Conservation (phyloP, 2,113 vertebrate species). For the Symphodus melops region DNA sequence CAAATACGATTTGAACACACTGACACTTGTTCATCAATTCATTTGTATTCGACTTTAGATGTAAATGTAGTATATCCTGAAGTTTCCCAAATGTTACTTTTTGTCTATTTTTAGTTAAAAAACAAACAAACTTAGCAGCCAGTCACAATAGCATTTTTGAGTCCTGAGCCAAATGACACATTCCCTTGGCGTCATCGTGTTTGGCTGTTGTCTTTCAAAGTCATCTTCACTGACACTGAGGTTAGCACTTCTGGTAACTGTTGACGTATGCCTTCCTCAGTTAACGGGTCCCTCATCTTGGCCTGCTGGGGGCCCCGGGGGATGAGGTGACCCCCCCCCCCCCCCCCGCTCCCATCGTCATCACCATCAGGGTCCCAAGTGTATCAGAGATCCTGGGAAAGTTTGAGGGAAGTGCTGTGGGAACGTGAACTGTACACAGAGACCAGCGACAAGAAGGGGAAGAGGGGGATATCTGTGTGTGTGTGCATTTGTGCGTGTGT, state of each 20-base stretch:
- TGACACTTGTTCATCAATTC: slow-evolving; percentile 19
- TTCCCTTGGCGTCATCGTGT: slow-evolving; percentile 39
- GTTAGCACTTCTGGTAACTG: slow-evolving; percentile 36
- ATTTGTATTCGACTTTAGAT: slow-evolving; percentile 32
- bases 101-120: slow-evolving; percentile 29
- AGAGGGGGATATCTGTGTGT: slow-evolving; percentile 23
- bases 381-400: slow-evolving; percentile 79
- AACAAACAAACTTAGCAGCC: slow-evolving; percentile 27
- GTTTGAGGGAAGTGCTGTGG: slow-evolving; percentile 74
- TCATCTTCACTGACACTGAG: slow-evolving; percentile 42
- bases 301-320: slow-evolving; percentile 28
- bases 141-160: slow-evolving; percentile 39
- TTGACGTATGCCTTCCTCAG: slow-evolving; percentile 64
- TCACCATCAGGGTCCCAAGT: slow-evolving; percentile 68
- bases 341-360: slow-evolving; percentile 53
- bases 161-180: slow-evolving; percentile 59
- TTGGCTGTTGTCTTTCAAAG: slow-evolving; percentile 52
- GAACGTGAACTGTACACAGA: slow-evolving; percentile 76
- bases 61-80: slow-evolving; percentile 14
- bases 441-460: slow-evolving; percentile 55
- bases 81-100: slow-evolving; percentile 8
- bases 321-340: slow-evolving; percentile 66
- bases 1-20: slow-evolving; percentile 17
- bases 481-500: slow-evolving; percentile 27
- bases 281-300: slow-evolving; percentile 8